A percentile compares a stretch with the other conserved stretches of the same genome.
These are phyloP conservation scores for Ichneumoninae sp. DNA, from an alignment of 2,888 invertebrate species.

Conservation along the genomic window DNA sequence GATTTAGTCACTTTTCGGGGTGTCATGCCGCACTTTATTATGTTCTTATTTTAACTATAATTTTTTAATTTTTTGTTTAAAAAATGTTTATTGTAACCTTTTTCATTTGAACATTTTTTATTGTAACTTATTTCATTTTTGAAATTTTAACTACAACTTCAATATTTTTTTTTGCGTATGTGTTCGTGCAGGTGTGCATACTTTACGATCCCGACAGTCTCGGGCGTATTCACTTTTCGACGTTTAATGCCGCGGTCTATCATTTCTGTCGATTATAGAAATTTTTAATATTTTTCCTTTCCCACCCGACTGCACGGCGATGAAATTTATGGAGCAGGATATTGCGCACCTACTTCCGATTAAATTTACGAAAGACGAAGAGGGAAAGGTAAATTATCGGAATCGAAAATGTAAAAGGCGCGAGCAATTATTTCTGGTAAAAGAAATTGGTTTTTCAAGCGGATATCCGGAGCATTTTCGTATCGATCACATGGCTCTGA, in stretches of 20 bases:
- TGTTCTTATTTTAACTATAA: too few species aligned
- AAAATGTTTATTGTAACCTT: too few species aligned
- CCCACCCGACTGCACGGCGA: background rate
- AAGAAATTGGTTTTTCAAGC: background rate
- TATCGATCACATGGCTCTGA: background rate
- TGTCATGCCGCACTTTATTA: too few species aligned
- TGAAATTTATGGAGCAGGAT: background rate
- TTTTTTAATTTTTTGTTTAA: too few species aligned
- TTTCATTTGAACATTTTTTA: too few species aligned
- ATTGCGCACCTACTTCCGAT: background rate
- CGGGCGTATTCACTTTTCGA: background rate
- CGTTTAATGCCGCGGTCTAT: background rate
- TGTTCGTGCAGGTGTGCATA: background rate
- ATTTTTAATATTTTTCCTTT: background rate
- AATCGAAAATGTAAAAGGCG: background rate
- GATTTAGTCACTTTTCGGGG: too few species aligned
- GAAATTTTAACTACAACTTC: too few species aligned
- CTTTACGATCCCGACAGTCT: background rate
- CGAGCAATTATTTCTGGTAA: background rate
- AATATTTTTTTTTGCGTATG: background rate
- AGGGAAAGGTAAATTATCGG: background rate
- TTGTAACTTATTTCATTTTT: background rate
- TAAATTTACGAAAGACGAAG: background rate
- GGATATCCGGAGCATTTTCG: background rate
- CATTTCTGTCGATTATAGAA: background rate